These are phyloP conservation scores for Girardinus metallicus DNA, from an alignment of 2,797 vertebrate genomes.

Conservation along the genomic window DNA sequence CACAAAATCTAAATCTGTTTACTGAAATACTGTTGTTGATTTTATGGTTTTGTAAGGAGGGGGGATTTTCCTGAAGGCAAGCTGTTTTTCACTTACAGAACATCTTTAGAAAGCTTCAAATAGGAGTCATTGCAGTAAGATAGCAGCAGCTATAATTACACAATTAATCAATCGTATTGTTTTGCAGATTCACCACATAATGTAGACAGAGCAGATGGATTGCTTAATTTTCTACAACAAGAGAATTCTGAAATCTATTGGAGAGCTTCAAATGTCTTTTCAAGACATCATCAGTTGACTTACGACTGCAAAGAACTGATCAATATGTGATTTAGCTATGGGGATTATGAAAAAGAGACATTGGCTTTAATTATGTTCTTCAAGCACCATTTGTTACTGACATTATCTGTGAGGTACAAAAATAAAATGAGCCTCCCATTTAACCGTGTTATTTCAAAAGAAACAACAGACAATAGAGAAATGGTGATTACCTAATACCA, in stretches of 20 bases:
- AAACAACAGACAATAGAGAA: constrained; percentile 3
- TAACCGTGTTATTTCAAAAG: constrained; percentile 11
- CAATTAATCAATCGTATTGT: constrained; percentile 72
- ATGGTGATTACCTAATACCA: background rate
- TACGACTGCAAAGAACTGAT: constrained; percentile 39
- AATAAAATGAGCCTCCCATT: constrained; percentile 6
- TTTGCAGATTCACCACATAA: constrained; percentile 59
- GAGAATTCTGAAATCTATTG: constrained; percentile 53
- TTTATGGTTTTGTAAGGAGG: background rate
- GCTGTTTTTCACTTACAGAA: constrained; percentile 36
- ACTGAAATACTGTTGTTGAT: background rate
- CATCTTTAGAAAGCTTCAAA: constrained; percentile 32
- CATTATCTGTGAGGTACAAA: constrained; percentile 6
- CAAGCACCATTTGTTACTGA: constrained; percentile 36
- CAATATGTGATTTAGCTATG: constrained; percentile 37
- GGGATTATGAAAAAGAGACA: constrained; percentile 51
- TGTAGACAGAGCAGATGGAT: constrained; percentile 69
- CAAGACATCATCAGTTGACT: constrained; percentile 39
- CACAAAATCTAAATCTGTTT: background rate
- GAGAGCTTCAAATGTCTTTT: constrained; percentile 37
- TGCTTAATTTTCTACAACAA: constrained; percentile 52
- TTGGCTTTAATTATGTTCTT: constrained; percentile 45
- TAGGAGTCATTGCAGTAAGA: constrained; percentile 39
- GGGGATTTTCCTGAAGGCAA: background rate
- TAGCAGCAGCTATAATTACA: constrained; percentile 65